These are phyloP conservation scores for Protobothrops flavoviridis DNA, from an alignment of 2,113 vertebrate species.

Conservation along the genomic window DNA sequence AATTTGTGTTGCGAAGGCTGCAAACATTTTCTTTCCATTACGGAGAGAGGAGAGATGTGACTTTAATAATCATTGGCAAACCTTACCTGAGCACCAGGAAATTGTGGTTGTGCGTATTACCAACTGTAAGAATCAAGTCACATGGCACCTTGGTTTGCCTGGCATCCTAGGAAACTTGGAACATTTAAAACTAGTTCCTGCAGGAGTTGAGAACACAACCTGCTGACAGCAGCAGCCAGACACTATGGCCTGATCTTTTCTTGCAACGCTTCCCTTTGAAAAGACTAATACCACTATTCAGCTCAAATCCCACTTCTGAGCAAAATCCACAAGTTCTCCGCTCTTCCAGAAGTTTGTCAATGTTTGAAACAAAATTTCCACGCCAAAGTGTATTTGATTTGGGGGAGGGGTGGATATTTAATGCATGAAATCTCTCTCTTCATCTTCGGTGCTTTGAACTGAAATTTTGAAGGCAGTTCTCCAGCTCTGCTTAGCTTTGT, in stretches of 20 bases:
- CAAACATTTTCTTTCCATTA: slow-evolving; percentile 15
- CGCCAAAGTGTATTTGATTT: not conserved
- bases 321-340: not conserved
- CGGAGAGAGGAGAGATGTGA: not conserved
- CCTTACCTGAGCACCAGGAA: slow-evolving; percentile 8
- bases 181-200: slow-evolving; percentile 13
- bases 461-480: not conserved
- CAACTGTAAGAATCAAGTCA: not conserved
- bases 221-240: not conserved
- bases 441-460: not conserved
- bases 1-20: slow-evolving; percentile 24
- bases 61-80: not conserved
- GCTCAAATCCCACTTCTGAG: slow-evolving; percentile 1
- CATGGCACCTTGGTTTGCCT: not conserved
- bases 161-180: not conserved
- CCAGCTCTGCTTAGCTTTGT: not conserved
- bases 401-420: not conserved
- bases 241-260: not conserved
- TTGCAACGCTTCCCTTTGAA: not conserved
- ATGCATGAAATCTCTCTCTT: not conserved
- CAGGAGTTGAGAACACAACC: not conserved
- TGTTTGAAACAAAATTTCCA: not conserved
- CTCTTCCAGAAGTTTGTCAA: slow-evolving; percentile 2
- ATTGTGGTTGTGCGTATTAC: slow-evolving; percentile 25
- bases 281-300: not conserved